These are phyloP conservation scores for Helogale parvula DNA, from an alignment of 2,113 vertebrate genomes.

Conservation along the genomic window DNA sequence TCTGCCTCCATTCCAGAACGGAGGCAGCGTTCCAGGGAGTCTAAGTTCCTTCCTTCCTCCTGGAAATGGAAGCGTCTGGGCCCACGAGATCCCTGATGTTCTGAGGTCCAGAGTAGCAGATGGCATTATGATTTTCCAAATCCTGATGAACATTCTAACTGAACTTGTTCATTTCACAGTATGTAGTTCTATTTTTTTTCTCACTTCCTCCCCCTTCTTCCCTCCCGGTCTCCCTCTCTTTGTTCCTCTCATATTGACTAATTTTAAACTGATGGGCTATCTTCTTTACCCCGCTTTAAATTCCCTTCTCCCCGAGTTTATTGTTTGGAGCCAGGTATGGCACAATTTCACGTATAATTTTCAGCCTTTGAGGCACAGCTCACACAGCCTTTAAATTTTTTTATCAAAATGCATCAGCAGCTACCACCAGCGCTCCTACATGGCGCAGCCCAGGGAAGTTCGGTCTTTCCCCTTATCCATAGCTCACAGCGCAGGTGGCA, in stretches of 20 bases:
- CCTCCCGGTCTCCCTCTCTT: slow-evolving; percentile 1
- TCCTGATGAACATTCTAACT: slow-evolving; percentile 77
- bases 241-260: slow-evolving; percentile 69
- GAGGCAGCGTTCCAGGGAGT: slow-evolving; percentile 60
- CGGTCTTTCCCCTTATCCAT: background rate
- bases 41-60: slow-evolving; percentile 70
- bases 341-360: background rate
- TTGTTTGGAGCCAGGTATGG: background rate
- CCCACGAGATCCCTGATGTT: slow-evolving; percentile 71
- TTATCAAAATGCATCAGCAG: slow-evolving; percentile 28
- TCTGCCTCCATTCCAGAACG: slow-evolving; percentile 65
- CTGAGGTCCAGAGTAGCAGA: slow-evolving; percentile 36
- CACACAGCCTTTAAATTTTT: background rate
- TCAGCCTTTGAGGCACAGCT: background rate
- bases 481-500: slow-evolving; percentile 51
- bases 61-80: slow-evolving; percentile 76
- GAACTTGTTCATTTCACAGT: slow-evolving; percentile 81
- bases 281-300: slow-evolving; percentile 31
- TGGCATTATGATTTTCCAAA: slow-evolving; percentile 81
- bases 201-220: background rate
- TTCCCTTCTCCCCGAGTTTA: background rate
- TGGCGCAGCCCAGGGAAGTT: background rate
- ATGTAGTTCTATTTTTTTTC: slow-evolving; percentile 60
- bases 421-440: background rate
- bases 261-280: slow-evolving; percentile 46